Base-by-base conservation (phyloP, 92 coral and sea anemone genomes). In the Pocillopora grandis region DNA sequence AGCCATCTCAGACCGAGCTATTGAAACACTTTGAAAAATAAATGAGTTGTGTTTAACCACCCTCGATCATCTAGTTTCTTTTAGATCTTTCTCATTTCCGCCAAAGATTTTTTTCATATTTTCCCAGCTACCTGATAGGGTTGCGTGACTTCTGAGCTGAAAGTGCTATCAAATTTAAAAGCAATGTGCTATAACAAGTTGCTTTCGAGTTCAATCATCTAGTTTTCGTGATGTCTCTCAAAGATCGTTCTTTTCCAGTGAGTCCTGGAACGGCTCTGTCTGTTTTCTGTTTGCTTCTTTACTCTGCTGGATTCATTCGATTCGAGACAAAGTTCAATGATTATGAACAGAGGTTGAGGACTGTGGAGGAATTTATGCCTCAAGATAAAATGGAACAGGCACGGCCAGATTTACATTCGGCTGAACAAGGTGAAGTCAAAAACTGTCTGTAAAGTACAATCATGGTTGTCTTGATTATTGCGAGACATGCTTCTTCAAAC, bases 231-330 rank as follows among this genome's bases (percentile, higher is more conserved):
- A 82, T 72, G 79, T 62, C 86, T 72, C 64, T 49, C 9, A 36
- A 76, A 23, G 20, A 62, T 56, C 20, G 63, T 48, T 42, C 67
- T 58, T 62, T 2, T 21, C 31, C 69, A 12, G 52, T 76, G 20
- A 17, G 69, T 19, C 80, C 55, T 0, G 80, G 80, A 16, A 58
- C 55, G 57, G 80, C 60, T 11, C 55, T 76, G 80, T 58, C 67
- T 5, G 67, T 62, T 58, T 27, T 76, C 19, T 76, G 59, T 76
- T 57, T 76, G 48, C 65, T 76, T 57, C 66, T 76, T 42, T 58
- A 52, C 42, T 76, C 65, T 36, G 80, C 65, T 52, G 66, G 63
- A 60, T 76, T 76, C 80, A 76, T 76, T 17, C 58, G 67, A 62
- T 20, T 76, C 37, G 80, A 76, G 66, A 37, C 60, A n/a, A 42